Evolutionary conservation across 2,113 vertebrate species (phyloP).

Genomic region (Ardeotis arabs): DNA sequence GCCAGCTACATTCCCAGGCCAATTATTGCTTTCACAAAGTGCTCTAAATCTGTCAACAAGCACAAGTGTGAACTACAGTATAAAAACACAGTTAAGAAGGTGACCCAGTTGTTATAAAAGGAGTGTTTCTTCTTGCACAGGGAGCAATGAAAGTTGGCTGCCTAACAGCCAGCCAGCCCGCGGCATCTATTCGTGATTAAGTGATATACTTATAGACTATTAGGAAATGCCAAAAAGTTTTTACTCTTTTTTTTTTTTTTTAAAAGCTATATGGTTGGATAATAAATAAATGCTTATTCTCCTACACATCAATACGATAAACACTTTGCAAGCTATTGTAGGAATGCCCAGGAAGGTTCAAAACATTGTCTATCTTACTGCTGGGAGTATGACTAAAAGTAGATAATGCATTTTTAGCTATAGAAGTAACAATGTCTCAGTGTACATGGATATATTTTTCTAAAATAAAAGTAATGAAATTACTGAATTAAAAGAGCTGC

Average conservation of each 20-base stretch:
- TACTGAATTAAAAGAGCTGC: neutral
- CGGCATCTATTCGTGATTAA: neutral
- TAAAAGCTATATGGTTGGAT: neutral
- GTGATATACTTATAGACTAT: neutral
- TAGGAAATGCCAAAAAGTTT: neutral
- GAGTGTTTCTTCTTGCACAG: neutral
- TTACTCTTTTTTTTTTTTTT: no score
- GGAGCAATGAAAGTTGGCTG: neutral
- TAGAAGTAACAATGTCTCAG: neutral
- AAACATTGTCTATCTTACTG: neutral
- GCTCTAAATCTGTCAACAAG: slow-evolving; percentile 70
- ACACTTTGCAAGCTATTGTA: neutral
- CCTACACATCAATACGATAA: neutral
- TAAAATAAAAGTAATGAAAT: neutral
- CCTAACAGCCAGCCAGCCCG: neutral
- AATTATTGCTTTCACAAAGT: slow-evolving; percentile 61
- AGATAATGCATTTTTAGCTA: neutral
- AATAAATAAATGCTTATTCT: neutral
- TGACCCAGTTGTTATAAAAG: slow-evolving; percentile 20
- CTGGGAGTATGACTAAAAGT: neutral
- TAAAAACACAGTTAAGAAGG: slow-evolving; percentile 48
- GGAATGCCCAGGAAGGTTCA: neutral
- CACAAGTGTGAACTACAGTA: slow-evolving; percentile 36
- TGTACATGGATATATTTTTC: neutral
- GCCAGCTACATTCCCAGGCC: slow-evolving; percentile 69